Conservation (phyloP, 2,888 invertebrate genomes). For the Syrphus vitripennis region DNA sequence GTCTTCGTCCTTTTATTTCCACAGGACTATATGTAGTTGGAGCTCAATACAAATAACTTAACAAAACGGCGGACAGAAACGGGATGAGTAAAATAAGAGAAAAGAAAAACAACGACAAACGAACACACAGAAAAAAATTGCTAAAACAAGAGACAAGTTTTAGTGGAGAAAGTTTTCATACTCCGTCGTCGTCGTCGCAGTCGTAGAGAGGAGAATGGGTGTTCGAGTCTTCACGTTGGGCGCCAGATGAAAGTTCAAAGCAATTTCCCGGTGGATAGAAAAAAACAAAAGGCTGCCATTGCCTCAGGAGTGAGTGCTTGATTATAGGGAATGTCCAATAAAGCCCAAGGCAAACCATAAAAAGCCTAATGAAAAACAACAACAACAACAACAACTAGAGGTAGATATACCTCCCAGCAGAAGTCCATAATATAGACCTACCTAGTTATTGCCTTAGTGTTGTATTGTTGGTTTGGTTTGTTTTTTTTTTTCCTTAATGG, state of each 20-base stretch:
- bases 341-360: slow-evolving; percentile 21
- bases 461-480: neutral
- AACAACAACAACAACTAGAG: no score
- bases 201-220: neutral
- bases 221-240: neutral
- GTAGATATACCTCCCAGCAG: neutral
- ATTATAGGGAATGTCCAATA: slow-evolving; percentile 40
- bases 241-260: slow-evolving; percentile 32
- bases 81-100: neutral
- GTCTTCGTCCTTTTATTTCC: slow-evolving; percentile 5
- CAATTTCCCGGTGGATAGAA: slow-evolving; percentile 30
- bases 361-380: slow-evolving; percentile 28
- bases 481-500: slow-evolving; percentile 1
- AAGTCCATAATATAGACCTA: neutral
- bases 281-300: slow-evolving; percentile 5
- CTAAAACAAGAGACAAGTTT: slow-evolving; percentile 7
- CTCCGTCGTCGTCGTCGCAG: no score
- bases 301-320: slow-evolving; percentile 23
- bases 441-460: neutral
- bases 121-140: neutral
- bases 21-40: slow-evolving; percentile 42
- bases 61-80: neutral
- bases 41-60: slow-evolving; percentile 49
- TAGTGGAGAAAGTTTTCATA: slow-evolving; percentile 39
- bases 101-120: neutral